Conservation (phyloP, 2,888 invertebrate species). For the Sepioteuthis lessoniana region DNA sequence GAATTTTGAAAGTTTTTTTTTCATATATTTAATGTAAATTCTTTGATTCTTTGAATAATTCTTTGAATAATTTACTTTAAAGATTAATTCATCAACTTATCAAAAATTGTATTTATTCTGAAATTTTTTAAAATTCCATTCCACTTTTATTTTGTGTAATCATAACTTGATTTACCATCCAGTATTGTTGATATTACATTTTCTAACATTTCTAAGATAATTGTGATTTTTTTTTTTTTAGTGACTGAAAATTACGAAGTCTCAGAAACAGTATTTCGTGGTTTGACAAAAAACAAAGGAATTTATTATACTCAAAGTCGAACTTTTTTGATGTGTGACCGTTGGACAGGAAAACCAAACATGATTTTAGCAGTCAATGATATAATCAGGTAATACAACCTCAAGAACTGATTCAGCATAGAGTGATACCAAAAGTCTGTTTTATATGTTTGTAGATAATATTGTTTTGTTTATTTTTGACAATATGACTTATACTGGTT, state of each 20-base stretch:
- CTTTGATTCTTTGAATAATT: too few species aligned
- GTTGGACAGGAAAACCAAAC: conserved; percentile 63
- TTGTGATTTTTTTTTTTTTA: conserved; percentile 52
- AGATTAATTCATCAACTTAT: too few species aligned
- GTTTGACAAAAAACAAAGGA: conserved; percentile 54
- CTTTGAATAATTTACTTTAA: too few species aligned
- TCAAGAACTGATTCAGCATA: too few species aligned
- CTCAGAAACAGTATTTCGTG: conserved; percentile 62
- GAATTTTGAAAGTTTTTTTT: too few species aligned
- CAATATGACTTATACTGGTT: too few species aligned
- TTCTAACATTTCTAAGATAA: conserved; percentile 50
- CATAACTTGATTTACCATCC: not conserved
- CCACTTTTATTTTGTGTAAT: not conserved
- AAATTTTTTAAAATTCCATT: too few species aligned
- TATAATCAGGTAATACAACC: not conserved
- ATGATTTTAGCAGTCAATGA: conserved; percentile 63
- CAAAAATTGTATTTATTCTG: too few species aligned
- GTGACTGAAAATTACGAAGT: conserved; percentile 61
- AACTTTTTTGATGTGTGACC: conserved; percentile 60
- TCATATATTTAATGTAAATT: too few species aligned
- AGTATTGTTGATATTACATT: not conserved
- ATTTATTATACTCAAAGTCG: conserved; percentile 56
- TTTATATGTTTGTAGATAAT: too few species aligned
- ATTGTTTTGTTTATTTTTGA: too few species aligned
- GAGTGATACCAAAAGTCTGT: too few species aligned